Base-by-base conservation (phyloP, 2,888 invertebrate genomes). In the Venustoraphidia nigricollis region DNA sequence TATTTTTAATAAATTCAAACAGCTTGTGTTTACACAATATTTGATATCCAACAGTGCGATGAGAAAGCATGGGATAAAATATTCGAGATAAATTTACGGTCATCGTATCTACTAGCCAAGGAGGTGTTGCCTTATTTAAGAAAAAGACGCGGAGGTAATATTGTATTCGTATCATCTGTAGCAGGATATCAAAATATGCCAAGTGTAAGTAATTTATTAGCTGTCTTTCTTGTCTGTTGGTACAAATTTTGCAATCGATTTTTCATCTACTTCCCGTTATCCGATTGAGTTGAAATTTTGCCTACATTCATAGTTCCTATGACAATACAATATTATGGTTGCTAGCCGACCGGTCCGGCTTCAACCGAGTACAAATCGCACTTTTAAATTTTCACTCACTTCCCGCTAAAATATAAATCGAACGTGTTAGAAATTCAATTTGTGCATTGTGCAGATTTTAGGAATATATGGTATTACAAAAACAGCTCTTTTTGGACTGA, bases 41-140 rank as follows among this genome's bases (percentile, higher is more conserved):
- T 6, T 6, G 27, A 27, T 27, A 6, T 27, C 27, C 3, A 27
- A 3, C 56, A 72, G 62, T 70, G 70, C 43, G 53, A 68, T n/a
- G 79, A 77, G 61, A 62, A 66, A 46, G 65, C 65, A 1, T 81
- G 79, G 79, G 78, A 81, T 58, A 80, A 80, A 68, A 76, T 81
- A 52, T 80, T 82, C 64, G 80, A 81, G 34, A 64, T 76, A 2
- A 83, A 83, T 65, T 77, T 82, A 3, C 82, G 81, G 62, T 65
- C 74, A 44, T 70, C 76, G 4, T 81, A 76, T 60, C 62, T 79
- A 48, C 57, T 82, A 3, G 70, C 76, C 34, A 72, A 81, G 64
- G 75, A 76, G 61, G 70, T 72, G 34, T 61, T 75, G 6, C 81
- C 81, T 2, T 66, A 75, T 54, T 64, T 83, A 55, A 68, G 71